Evolutionary conservation across 2,888 invertebrate genomes (phyloP).

Genomic region (Orthosia cruda): DNA sequence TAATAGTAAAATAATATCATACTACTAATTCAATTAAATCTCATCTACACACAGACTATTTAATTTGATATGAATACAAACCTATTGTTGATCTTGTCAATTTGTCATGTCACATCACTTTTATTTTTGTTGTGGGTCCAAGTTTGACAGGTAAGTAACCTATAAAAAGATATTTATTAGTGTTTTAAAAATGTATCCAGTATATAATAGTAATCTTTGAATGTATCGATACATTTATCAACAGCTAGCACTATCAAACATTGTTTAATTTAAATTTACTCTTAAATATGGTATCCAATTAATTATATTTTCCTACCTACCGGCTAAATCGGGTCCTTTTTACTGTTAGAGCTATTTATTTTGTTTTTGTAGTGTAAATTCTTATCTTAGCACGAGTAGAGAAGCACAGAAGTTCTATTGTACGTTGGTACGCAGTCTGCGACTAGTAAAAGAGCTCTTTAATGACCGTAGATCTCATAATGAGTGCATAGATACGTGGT

Average conservation of each 20-base stretch:
- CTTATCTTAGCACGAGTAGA: conserved; percentile 48
- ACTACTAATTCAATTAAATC: too few relatives aligned
- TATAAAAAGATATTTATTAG: not conserved
- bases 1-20: too few relatives aligned
- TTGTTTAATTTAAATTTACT: conserved; percentile 4
- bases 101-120: not conserved
- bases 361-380: conserved; percentile 27
- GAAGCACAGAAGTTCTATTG: conserved; percentile 31
- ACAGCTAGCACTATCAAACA: not conserved
- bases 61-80: too few relatives aligned
- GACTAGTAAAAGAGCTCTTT: conserved; percentile 37
- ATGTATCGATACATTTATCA: not conserved
- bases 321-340: not conserved
- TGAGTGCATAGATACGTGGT: conserved; percentile 28
- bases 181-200: not conserved
- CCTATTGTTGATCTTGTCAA: too few relatives aligned
- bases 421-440: conserved; percentile 31
- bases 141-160: conserved; percentile 28
- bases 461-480: conserved; percentile 31
- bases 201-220: too few relatives aligned
- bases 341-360: not conserved
- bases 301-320: conserved; percentile 6
- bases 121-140: conserved; percentile 1
- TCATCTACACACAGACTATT: too few relatives aligned
- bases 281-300: not conserved